A percentile compares a stretch with the other conserved stretches of the same genome.
Conservation (phyloP, 53 echinoderm and acorn worm species). For the Henricia sp. region DNA sequence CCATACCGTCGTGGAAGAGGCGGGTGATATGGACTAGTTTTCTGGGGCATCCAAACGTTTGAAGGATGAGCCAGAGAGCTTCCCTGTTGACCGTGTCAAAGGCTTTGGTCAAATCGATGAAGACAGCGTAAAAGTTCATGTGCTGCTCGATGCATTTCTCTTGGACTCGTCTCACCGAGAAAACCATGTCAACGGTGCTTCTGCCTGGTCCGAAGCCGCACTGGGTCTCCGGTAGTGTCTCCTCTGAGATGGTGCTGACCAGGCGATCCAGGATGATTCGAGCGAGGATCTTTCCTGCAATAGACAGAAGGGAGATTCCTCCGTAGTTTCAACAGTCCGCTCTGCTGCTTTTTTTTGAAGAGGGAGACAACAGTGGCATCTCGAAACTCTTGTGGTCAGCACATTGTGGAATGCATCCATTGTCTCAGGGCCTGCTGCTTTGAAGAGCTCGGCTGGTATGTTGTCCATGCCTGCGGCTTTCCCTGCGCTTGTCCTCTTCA, state of each 20-base stretch:
- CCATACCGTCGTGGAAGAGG: neutral
- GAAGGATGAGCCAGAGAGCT: too few relatives aligned
- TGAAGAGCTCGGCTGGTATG: too few relatives aligned
- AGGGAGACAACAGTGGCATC: too few relatives aligned
- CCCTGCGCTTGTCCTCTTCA: conserved; percentile 12
- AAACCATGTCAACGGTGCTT: conserved; percentile 11
- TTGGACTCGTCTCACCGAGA: neutral
- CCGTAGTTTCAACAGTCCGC: conserved; percentile 29
- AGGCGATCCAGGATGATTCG: too few relatives aligned
- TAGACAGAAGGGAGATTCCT: too few relatives aligned
- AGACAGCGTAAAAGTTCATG: neutral
- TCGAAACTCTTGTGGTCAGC: conserved; percentile 16
- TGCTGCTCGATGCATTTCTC: conserved; percentile 12
- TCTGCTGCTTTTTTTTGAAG: conserved; percentile 10
- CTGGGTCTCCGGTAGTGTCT: too few relatives aligned
- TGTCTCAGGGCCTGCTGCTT: too few relatives aligned
- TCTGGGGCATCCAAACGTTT: conserved; percentile 12
- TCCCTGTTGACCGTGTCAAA: neutral
- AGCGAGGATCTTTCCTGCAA: too few relatives aligned
- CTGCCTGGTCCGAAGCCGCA: neutral
- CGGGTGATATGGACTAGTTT: neutral
- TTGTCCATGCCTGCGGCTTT: too few relatives aligned
- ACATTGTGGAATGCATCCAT: too few relatives aligned
- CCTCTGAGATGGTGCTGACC: too few relatives aligned
- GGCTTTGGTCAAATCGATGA: conserved; percentile 24